Evolutionary conservation across 2,888 invertebrate genomes (phyloP).

Genomic region (Stenurella melanura): DNA sequence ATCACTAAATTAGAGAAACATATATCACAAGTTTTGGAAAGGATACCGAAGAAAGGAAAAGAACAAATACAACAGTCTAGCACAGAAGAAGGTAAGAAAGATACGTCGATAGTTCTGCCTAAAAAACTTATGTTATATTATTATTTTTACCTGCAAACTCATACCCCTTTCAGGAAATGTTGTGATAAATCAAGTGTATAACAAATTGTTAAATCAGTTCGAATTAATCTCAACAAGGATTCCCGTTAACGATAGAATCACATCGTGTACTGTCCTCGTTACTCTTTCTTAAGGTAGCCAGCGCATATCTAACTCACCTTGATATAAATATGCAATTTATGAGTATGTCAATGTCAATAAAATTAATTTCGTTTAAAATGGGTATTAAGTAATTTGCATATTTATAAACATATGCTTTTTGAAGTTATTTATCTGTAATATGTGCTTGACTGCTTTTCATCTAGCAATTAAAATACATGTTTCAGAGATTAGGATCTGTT

Average conservation of each 20-base stretch:
- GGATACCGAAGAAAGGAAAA: constrained; percentile 62
- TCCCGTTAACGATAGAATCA: not conserved
- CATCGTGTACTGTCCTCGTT: not conserved
- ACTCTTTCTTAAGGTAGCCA: not conserved
- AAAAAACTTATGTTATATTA: too few species aligned
- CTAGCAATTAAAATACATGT: too few species aligned
- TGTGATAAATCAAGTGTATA: too few species aligned
- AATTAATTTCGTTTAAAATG: not conserved
- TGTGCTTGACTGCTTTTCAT: too few species aligned
- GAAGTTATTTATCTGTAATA: too few species aligned
- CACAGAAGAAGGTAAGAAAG: constrained; percentile 39
- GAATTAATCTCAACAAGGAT: too few species aligned
- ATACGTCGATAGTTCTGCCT: too few species aligned
- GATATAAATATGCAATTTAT: not conserved
- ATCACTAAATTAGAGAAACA: constrained; percentile 70
- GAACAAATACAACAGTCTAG: constrained; percentile 9
- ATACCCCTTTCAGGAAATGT: too few species aligned
- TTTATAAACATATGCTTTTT: too few species aligned
- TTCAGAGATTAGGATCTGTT: too few species aligned
- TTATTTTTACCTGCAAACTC: too few species aligned
- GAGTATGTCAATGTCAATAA: not conserved
- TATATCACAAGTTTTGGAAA: constrained; percentile 69
- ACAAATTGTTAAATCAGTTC: too few species aligned
- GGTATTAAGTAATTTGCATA: not conserved
- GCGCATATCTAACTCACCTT: not conserved